A percentile compares a stretch with the other conserved stretches of the same genome.
These are phyloP conservation scores for Paedocypris micromegethes DNA, from an alignment of 2,797 vertebrate species.

Conservation along the genomic window DNA sequence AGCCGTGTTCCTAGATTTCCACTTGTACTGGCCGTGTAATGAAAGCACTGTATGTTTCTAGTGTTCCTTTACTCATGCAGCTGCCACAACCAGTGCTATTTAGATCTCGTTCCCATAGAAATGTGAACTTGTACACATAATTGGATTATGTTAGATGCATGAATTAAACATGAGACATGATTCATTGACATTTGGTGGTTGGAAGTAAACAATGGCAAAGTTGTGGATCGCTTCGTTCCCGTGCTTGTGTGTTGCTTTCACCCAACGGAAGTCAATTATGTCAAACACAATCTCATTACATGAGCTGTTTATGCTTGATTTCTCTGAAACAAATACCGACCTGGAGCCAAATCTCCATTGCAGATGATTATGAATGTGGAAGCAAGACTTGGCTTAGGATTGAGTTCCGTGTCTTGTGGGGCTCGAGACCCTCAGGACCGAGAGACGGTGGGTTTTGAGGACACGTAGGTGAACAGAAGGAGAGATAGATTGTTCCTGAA, in stretches of 20 bases:
- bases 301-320: slow-evolving; percentile 16
- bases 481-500: neutral
- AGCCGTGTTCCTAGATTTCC: slow-evolving; percentile 6
- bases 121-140: slow-evolving; percentile 3
- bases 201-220: slow-evolving; percentile 19
- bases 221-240: slow-evolving; percentile 24
- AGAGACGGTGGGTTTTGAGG: neutral
- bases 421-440: neutral
- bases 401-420: neutral
- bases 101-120: slow-evolving; percentile 16
- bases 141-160: slow-evolving; percentile 6
- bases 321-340: slow-evolving; percentile 16
- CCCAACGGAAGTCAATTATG: slow-evolving; percentile 22
- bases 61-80: slow-evolving; percentile 1
- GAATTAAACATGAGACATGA: slow-evolving; percentile 32
- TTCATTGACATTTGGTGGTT: slow-evolving; percentile 30
- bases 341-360: slow-evolving; percentile 4
- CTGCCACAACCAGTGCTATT: slow-evolving; percentile 15
- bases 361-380: neutral
- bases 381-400: neutral
- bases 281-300: slow-evolving; percentile 24
- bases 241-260: slow-evolving; percentile 22
- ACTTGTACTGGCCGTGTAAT: neutral
- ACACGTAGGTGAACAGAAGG: neutral
- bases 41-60: neutral